Evolutionary conservation across 2,797 vertebrate species (phyloP), one percentile per base, ranked within the genome.

Genomic region (Cygnus olor): DNA sequence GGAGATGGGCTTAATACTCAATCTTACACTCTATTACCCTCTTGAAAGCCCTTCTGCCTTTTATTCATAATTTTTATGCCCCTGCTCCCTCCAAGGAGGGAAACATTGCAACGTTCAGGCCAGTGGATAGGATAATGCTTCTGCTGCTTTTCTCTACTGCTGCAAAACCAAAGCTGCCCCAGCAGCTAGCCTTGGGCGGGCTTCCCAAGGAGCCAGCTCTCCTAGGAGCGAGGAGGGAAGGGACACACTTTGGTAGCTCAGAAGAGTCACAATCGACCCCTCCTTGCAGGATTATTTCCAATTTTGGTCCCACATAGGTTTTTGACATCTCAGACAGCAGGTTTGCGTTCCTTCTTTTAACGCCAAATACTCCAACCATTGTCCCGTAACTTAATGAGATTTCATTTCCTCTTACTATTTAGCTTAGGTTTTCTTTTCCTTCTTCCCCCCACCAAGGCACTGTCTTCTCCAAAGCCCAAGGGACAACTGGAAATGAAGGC

Each of bases 1-100:
- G 94, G 87, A 97, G 94, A 96, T 95, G 87, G 85, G 70, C 84
- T 96, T 97, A 93, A 85, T 66, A 94, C 80, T 96, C 94, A 85
- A 86, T 88, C 93, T 90, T 90, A 72, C 19, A 90, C 70, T 84
- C 92, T 95, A 92, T 94, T 91, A 95, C 84, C 69, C 79, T 95
- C 95, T 96, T 15, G 6, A 93, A 96, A 95, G 92, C 80, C 76
- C 91, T 96, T 96, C 83, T 95, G 92, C 79, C 76, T 94, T 96
- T 93, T 94, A 95, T 93, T 96, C 81, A 19, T 61, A 88, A 87
- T 93, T 86, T 96, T 91, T 90, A 90, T 73, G 81, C 65, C 89
- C 82, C 81, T 93, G 72, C 80, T 36, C 30, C 49, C 81, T 89
- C 74, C 49, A 51, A 32, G 51, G 57, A 79, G 40, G 84, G 65